phyloP scores from a whole-genome alignment of 2,113 vertebrate genomes.

The Patagioenas fasciata region DNA sequence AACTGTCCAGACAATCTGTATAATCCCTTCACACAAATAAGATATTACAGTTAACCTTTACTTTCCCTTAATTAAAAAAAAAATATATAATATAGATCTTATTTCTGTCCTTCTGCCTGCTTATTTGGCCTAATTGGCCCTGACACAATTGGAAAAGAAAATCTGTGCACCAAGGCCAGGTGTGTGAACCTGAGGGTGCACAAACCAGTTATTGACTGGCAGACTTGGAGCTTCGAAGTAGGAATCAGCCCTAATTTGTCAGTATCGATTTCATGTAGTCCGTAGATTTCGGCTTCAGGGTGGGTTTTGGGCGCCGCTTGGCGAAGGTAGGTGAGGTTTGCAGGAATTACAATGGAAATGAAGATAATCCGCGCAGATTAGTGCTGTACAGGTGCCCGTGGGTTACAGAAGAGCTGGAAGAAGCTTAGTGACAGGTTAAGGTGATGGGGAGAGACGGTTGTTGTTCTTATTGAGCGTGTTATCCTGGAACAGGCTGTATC shows the following conservation, averaged over 20 bases:
- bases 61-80: neutral
- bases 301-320: neutral
- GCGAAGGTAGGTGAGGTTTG: neutral
- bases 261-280: neutral
- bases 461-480: neutral
- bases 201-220: neutral
- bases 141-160: neutral
- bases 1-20: neutral
- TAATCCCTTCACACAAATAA: constrained; percentile 48
- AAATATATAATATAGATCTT: neutral
- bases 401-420: neutral
- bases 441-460: neutral
- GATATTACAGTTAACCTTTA: neutral
- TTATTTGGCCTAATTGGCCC: neutral
- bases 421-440: neutral
- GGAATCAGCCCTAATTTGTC: neutral
- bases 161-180: neutral
- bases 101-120: accelerated
- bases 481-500: neutral
- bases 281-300: neutral
- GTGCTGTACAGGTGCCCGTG: neutral
- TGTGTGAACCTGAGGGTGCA: neutral
- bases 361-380: neutral
- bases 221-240: neutral
- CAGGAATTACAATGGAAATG: neutral